Base-by-base conservation (phyloP, 2,888 invertebrate species). In the Hipparchia sbordonii region DNA sequence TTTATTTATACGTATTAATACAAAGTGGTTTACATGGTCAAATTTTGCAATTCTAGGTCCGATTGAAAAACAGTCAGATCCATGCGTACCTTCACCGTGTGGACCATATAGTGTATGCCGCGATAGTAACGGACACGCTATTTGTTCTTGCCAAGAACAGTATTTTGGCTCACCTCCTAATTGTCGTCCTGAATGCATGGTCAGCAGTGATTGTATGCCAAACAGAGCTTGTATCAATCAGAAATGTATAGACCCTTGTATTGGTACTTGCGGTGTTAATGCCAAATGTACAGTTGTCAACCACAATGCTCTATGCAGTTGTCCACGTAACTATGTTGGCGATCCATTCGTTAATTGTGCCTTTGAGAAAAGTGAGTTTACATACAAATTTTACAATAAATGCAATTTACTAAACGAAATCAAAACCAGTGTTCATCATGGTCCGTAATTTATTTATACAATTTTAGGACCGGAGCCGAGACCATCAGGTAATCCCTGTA, bases 301-400 rank as follows among this genome's bases (percentile, higher is more conserved):
- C 87, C 98, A 98, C 85, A 97, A 97, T 86, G 97, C 98, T 59
- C 95, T 97, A 77, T 98, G 98, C 90, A 96, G 96, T 85, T 98
- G 98, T 87, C 95, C 95, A 69, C 91, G 95, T 77, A 96, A 96
- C 79, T 96, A 95, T 85, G 95, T 94, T 56, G 98, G 98, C 71
- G 97, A 98, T 94, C 97, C 98, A 74, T 97, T 97, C 84, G 93
- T 96, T 72, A 95, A 96, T 81, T 97, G 97, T 84, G 84, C 95
- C 59, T 92, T 90, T 77, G 95, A 96, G 94, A 94, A 95, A 89
- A 94, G 97, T 96, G 95, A 96, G 96, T 89, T 39, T 70, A 67
- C 39, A 62, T 72, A 61, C 46, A 61, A 13, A 39, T 56, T 65
- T 70, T 71, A 70, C 63, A 52, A 12, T 65, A 33, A 6, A 33